Evolutionary conservation across 1,140 invertebrate species (phyloP), one percentile per base, ranked within the genome.

Genomic region (Planococcus citri): DNA sequence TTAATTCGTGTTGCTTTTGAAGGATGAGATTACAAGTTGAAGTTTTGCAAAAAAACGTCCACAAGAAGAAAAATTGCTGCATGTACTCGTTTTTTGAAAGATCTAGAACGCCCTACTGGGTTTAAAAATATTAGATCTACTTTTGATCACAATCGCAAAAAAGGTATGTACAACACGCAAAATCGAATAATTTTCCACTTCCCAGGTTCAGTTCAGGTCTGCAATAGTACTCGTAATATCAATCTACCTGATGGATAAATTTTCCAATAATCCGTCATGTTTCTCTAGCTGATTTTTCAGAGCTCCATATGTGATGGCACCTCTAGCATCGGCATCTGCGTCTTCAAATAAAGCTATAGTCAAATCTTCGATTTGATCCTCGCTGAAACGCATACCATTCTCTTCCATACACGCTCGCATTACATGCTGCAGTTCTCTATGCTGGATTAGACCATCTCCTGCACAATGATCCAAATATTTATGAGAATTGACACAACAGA

Each of bases 381-480:
- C 91, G 69, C 88, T 92, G 75, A 95, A 93, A 76, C 85, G 85
- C 87, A 97, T 93, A 27, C 91, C 91, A 76, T 95, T 96, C 79
- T 96, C 94, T 75, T 94, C 90, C 88, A 95, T 94, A 76, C 93
- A 95, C 0, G 92, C 93, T 71, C 88, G 81, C 84, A 97, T 88
- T 33, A 96, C 92, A 77, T 94, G 88, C 72, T 92, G 87, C 17
- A 96, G 79, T 76, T 96, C 94, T 61, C 86, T 85, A 73, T 89
- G 86, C 75, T 94, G 91, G 76, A 97, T 95, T 17, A 92, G 80
- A 51, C 93, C 94, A 76, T 95, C 92, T 27, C 91, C 92, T 95
- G 75, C 29, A 72, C 71, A 25, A 71, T 70, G n/a, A 29, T 4
- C 14, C 3, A n/a, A n/a, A n/a, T 24, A 24, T 61, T n/a, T 8